Percentiles rank a stretch among this genome's conserved stretches.
Conservation (phyloP, 2,888 invertebrate genomes). For the Brenthis hecate region DNA sequence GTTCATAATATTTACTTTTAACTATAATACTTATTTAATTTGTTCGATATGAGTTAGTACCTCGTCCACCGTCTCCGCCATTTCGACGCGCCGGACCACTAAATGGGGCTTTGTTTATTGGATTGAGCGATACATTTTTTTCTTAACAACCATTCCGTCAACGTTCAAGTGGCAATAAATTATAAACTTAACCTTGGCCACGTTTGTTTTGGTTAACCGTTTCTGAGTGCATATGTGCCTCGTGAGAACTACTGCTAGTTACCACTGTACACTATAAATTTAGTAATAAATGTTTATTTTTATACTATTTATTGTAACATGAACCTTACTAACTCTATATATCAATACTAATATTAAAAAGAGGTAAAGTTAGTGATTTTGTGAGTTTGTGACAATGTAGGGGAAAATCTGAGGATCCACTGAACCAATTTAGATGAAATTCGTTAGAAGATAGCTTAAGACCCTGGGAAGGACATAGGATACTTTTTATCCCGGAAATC, state of each 20-base stretch:
- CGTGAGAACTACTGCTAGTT: conserved; percentile 64
- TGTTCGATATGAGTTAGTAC: conserved; percentile 9
- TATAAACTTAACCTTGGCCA: conserved; percentile 76
- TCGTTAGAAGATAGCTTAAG: too few species aligned
- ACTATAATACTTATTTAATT: background rate
- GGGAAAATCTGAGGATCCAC: too few species aligned
- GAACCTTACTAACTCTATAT: background rate
- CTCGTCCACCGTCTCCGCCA: conserved; percentile 14
- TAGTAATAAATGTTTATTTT: conserved; percentile 29
- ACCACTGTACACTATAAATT: conserved; percentile 24
- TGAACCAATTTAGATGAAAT: too few species aligned
- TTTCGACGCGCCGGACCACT: conserved; percentile 38
- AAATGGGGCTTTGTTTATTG: conserved; percentile 65
- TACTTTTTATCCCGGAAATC: too few species aligned
- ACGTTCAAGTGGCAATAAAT: conserved; percentile 75
- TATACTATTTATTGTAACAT: conserved; percentile 5
- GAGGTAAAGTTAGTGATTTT: too few species aligned
- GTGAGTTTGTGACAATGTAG: too few species aligned
- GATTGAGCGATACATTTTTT: conserved; percentile 59
- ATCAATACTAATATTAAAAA: too few species aligned
- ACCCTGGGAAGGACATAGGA: too few species aligned
- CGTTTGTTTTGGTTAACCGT: conserved; percentile 74
- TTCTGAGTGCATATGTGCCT: conserved; percentile 63
- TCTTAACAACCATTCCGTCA: conserved; percentile 63
- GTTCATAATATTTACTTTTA: too few species aligned